Evolutionary conservation across 92 coral and sea anemone species (phyloP).

Genomic region (Pocillopora grandis): DNA sequence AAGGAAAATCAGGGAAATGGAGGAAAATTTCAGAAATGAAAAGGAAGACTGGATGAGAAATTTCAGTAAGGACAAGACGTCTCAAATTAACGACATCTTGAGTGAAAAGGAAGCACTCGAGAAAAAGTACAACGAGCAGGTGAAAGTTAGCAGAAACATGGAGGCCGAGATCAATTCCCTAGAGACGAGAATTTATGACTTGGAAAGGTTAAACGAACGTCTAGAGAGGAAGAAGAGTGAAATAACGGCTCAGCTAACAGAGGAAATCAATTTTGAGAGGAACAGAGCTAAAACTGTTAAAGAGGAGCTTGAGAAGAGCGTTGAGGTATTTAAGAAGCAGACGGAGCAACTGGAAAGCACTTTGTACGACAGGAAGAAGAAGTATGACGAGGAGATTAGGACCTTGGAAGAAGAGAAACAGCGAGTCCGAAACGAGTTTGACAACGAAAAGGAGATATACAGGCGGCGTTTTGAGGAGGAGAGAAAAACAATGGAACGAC

Average conservation of each 20-base stretch:
- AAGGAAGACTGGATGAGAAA: constrained; percentile 68
- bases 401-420: constrained; percentile 51
- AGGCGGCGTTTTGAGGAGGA: constrained; percentile 61
- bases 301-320: constrained; percentile 44
- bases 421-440: constrained; percentile 55
- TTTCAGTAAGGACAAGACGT: constrained; percentile 65
- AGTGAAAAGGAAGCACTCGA: constrained; percentile 66
- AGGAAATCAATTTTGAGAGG: constrained; percentile 52
- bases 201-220: constrained; percentile 30
- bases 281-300: constrained; percentile 35
- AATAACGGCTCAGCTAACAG: constrained; percentile 19
- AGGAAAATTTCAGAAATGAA: constrained; percentile 73
- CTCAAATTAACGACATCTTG: constrained; percentile 58
- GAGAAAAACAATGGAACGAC: constrained; percentile 24
- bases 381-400: constrained; percentile 60
- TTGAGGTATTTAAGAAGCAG: constrained; percentile 55
- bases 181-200: constrained; percentile 37
- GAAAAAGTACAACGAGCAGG: constrained; percentile 56
- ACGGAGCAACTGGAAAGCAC: constrained; percentile 61
- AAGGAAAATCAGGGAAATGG: constrained; percentile 77
- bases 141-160: constrained; percentile 46
- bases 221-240: constrained; percentile 23
- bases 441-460: constrained; percentile 52
- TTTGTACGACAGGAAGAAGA: constrained; percentile 44
- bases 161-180: constrained; percentile 60